These are phyloP conservation scores for Tineola bisselliella DNA, from an alignment of 2,888 invertebrate species.

Conservation along the genomic window DNA sequence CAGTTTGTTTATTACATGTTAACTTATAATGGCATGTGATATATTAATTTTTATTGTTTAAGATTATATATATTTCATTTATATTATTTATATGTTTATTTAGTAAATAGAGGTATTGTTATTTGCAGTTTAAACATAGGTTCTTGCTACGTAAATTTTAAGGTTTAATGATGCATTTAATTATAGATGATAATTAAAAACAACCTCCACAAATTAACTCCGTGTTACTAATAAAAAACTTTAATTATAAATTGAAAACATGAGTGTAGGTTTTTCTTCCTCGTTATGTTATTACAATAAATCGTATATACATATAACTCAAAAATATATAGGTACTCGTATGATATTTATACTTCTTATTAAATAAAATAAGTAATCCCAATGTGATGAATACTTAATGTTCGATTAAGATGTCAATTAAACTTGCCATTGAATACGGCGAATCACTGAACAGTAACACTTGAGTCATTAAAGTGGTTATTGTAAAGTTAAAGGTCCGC, in stretches of 20 bases:
- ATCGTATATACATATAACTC: too few relatives aligned
- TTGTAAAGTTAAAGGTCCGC: conserved; percentile 50
- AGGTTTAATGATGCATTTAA: conserved; percentile 7
- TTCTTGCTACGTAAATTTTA: neutral
- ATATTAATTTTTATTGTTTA: too few relatives aligned
- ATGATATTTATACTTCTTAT: too few relatives aligned
- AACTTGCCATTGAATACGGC: conserved; percentile 5
- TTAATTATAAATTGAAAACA: neutral
- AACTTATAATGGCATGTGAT: conserved; percentile 19
- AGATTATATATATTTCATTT: too few relatives aligned
- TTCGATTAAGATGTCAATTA: neutral
- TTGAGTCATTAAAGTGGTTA: conserved; percentile 21
- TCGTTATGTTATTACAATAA: neutral
- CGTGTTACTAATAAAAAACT: neutral
- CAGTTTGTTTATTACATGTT: conserved; percentile 16
- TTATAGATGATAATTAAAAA: conserved; percentile 2
- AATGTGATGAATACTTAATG: neutral
- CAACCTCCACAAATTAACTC: neutral
- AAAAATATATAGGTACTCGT: neutral
- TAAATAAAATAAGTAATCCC: too few relatives aligned
- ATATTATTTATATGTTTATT: too few relatives aligned
- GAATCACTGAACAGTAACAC: conserved; percentile 45
- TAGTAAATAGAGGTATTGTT: neutral
- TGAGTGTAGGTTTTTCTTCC: conserved; percentile 4
- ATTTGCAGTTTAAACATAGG: neutral